phyloP scores from a whole-genome alignment of 2,113 vertebrate species.

The Plestiodon gilberti region DNA sequence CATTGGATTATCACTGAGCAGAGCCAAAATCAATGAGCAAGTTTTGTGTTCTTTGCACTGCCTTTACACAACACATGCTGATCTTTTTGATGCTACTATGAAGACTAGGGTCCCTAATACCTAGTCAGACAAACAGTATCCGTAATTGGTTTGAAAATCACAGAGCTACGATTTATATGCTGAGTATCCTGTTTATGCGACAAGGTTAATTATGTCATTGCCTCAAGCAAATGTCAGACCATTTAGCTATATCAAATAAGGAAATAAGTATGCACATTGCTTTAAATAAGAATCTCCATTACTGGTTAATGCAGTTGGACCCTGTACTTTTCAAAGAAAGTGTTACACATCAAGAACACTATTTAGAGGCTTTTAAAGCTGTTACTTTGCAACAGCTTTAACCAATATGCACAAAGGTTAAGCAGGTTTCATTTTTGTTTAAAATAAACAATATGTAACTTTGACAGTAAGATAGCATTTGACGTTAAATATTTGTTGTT shows the following conservation, averaged over 20 bases:
- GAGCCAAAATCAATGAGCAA: not conserved
- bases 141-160: not conserved
- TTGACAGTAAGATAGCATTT: not conserved
- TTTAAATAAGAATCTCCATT: constrained; percentile 4
- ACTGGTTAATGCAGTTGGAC: not conserved
- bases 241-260: constrained; percentile 1
- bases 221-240: not conserved
- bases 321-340: not conserved
- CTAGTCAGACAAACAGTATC: not conserved
- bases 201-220: constrained; percentile 12
- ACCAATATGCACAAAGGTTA: not conserved
- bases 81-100: constrained; percentile 62
- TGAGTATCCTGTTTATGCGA: constrained; percentile 45
- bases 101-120: constrained; percentile 40
- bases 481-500: constrained; percentile 5
- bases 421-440: not conserved
- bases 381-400: not conserved
- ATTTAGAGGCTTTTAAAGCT: not conserved
- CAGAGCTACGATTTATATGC: constrained; percentile 22
- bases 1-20: not conserved
- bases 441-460: not conserved
- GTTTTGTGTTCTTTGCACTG: not conserved
- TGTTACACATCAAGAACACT: not conserved
- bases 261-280: not conserved
- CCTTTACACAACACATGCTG: constrained; percentile 52